These are phyloP conservation scores for Holothuria glaberrima DNA, from an alignment of 35 echinoderm and acorn worm genomes.

Conservation along the genomic window DNA sequence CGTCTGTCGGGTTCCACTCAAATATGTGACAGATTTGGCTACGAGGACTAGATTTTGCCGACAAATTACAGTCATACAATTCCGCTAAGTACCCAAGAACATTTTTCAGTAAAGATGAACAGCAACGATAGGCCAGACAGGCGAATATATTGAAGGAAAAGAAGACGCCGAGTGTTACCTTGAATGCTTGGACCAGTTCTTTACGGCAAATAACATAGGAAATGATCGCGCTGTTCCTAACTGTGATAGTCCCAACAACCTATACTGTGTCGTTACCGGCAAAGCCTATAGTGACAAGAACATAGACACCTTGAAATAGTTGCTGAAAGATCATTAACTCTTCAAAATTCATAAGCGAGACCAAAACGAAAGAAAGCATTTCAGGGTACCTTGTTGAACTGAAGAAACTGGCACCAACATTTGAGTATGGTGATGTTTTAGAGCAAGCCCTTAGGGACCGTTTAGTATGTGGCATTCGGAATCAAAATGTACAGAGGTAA, in stretches of 20 bases:
- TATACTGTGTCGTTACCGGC: neutral
- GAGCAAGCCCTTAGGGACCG: slow-evolving; percentile 35
- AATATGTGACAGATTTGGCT: too few relatives aligned
- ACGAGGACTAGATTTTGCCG: too few relatives aligned
- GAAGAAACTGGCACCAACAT: slow-evolving; percentile 21
- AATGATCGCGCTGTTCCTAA: neutral
- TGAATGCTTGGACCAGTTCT: neutral
- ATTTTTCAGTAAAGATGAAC: too few relatives aligned
- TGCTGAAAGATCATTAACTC: neutral
- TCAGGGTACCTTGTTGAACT: slow-evolving; percentile 27
- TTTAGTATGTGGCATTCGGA: slow-evolving; percentile 21
- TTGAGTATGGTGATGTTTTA: slow-evolving; percentile 37
- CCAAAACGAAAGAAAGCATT: neutral
- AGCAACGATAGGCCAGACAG: slow-evolving; percentile 4
- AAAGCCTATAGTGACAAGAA: neutral
- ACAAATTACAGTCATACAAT: too few relatives aligned
- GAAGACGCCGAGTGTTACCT: slow-evolving; percentile 12
- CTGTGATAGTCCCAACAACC: neutral
- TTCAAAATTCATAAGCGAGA: slow-evolving; percentile 37
- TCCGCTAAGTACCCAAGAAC: too few relatives aligned
- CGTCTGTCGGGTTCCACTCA: too few relatives aligned
- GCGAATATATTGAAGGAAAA: neutral
- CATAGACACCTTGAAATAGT: neutral
- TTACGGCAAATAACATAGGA: slow-evolving; percentile 28
- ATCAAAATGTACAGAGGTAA: slow-evolving; percentile 2